phyloP scores from a whole-genome alignment of 2,888 invertebrate species.

The Sminthurinus aureus region DNA sequence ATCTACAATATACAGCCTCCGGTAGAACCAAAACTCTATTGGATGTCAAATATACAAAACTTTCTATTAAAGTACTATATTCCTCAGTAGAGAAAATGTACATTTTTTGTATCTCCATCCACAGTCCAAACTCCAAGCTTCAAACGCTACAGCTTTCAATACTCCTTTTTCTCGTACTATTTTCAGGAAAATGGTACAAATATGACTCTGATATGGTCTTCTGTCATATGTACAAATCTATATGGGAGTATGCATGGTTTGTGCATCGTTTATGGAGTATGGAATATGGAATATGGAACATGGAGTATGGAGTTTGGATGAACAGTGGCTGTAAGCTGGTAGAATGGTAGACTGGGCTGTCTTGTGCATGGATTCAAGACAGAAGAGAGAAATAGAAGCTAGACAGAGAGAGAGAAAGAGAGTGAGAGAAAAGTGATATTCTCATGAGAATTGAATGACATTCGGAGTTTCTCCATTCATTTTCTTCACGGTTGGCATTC shows the following conservation, averaged over 20 bases:
- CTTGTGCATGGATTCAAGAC: too few relatives aligned
- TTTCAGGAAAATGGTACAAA: too few relatives aligned
- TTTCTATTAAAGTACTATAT: background rate
- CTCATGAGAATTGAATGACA: constrained; percentile 33
- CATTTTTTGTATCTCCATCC: too few relatives aligned
- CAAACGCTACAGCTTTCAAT: too few relatives aligned
- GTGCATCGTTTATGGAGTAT: background rate
- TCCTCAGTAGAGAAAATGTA: too few relatives aligned
- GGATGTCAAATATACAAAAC: background rate
- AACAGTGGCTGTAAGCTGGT: background rate
- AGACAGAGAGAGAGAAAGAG: constrained; percentile 20
- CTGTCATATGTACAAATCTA: too few relatives aligned
- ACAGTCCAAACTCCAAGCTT: too few relatives aligned
- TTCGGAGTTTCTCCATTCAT: constrained; percentile 46
- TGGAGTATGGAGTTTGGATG: background rate
- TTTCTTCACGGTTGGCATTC: constrained; percentile 35
- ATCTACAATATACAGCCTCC: background rate
- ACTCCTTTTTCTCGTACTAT: too few relatives aligned
- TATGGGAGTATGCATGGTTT: background rate
- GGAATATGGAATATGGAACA: background rate
- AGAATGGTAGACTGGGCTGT: background rate
- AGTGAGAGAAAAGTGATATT: constrained; percentile 37
- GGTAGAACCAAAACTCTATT: background rate
- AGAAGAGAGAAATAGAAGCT: too few relatives aligned
- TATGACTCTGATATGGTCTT: too few relatives aligned